Conservation (phyloP, 2,797 vertebrate species). For the Holocentrus rufus region DNA sequence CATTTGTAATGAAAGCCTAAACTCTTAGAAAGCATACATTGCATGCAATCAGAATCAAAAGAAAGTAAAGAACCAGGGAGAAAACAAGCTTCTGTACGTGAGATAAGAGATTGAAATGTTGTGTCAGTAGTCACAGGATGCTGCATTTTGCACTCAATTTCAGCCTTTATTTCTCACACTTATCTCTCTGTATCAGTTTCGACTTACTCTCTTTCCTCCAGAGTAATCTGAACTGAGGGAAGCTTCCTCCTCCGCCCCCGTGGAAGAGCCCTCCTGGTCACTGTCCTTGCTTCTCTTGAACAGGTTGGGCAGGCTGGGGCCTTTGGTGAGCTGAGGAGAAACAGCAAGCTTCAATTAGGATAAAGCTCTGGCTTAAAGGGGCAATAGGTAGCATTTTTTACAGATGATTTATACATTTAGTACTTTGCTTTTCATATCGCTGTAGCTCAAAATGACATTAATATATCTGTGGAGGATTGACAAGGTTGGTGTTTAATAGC, state of each 20-base stretch:
- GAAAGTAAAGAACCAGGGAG: no score
- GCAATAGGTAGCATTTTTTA: no score
- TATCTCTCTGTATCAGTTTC: background rate
- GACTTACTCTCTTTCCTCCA: slow-evolving; percentile 71
- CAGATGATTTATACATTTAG: no score
- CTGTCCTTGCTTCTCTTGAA: slow-evolving; percentile 71
- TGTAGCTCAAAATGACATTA: no score
- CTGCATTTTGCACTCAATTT: background rate
- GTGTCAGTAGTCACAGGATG: slow-evolving; percentile 31
- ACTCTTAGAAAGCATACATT: no score
- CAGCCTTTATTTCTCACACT: background rate
- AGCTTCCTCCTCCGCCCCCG: slow-evolving; percentile 73
- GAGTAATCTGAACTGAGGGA: slow-evolving; percentile 68
- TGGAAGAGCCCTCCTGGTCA: slow-evolving; percentile 75
- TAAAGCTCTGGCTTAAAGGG: no score
- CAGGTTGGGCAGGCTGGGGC: slow-evolving; percentile 82
- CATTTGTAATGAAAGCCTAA: no score
- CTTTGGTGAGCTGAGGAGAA: slow-evolving; percentile 77
- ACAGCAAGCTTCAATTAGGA: no score
- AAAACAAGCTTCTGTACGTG: background rate
- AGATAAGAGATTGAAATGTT: background rate
- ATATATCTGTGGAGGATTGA: no score
- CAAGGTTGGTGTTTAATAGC: no score
- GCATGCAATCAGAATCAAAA: no score
- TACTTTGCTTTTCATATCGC: no score